phyloP scores from a whole-genome alignment of 2,797 vertebrate genomes.

The Mormyrus proboscirostris region DNA sequence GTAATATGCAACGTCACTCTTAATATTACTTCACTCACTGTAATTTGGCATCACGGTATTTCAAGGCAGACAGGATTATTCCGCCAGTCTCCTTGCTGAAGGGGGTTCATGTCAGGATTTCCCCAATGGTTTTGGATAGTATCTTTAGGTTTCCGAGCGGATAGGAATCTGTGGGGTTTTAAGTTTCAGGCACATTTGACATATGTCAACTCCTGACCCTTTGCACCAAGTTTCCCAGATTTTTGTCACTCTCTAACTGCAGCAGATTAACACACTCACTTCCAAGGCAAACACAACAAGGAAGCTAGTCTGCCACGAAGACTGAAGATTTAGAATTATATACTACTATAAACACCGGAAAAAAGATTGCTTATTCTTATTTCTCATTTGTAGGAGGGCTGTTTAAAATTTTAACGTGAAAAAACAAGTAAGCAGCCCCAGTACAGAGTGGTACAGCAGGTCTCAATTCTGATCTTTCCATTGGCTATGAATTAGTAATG shows the following conservation, averaged over 20 bases:
- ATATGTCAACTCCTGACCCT: conserved; percentile 15
- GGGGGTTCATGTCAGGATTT: background rate
- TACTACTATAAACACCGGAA: background rate
- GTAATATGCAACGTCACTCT: background rate
- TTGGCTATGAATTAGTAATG: background rate
- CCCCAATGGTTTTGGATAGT: background rate
- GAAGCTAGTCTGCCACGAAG: background rate
- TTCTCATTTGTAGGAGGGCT: background rate
- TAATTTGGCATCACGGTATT: background rate
- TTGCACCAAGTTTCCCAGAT: background rate
- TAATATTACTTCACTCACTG: background rate
- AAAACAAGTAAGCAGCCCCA: background rate
- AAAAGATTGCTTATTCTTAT: background rate
- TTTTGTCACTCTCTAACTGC: background rate
- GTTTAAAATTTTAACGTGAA: background rate
- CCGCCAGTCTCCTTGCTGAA: background rate
- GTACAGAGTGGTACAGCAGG: background rate
- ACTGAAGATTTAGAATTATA: background rate
- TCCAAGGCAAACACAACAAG: background rate
- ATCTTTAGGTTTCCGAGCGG: background rate
- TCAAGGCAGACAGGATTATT: too few relatives aligned
- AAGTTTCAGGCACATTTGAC: conserved; percentile 15
- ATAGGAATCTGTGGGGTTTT: background rate
- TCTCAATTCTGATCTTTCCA: background rate
- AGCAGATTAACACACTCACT: background rate